Evolutionary conservation across 2,113 vertebrate genomes (phyloP).

Genomic region (Globicephala melas): DNA sequence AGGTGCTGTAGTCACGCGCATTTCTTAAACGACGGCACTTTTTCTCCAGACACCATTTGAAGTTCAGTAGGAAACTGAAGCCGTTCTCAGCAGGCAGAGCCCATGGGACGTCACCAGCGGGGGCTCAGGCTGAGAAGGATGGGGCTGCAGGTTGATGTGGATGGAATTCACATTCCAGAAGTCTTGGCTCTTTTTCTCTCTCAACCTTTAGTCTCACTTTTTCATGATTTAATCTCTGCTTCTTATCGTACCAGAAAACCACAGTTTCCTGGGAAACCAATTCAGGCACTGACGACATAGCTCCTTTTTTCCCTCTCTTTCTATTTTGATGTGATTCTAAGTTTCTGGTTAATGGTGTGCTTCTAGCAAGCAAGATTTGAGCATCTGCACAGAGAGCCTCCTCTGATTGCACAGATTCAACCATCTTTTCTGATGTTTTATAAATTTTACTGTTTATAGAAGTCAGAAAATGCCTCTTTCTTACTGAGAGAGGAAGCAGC

Average conservation of each 20-base stretch:
- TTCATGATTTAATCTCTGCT: not conserved
- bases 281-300: fast-evolving
- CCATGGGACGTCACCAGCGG: fast-evolving
- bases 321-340: not conserved
- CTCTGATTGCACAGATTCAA: not conserved
- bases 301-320: not conserved
- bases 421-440: not conserved
- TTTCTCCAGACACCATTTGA: not conserved
- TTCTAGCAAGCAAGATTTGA: not conserved
- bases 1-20: fast-evolving
- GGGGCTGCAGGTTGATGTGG: fast-evolving
- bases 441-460: not conserved
- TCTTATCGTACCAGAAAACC: not conserved
- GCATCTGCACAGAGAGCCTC: fast-evolving
- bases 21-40: fast-evolving
- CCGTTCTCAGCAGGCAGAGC: fast-evolving
- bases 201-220: not conserved
- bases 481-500: not conserved
- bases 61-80: not conserved
- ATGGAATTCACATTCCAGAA: fast-evolving
- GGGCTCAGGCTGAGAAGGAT: fast-evolving
- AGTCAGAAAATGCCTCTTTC: not conserved
- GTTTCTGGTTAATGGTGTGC: not conserved
- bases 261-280: not conserved
- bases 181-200: not conserved